These are phyloP conservation scores for Ichneumoninae sp. DNA, from an alignment of 2,888 invertebrate species.

Conservation along the genomic window DNA sequence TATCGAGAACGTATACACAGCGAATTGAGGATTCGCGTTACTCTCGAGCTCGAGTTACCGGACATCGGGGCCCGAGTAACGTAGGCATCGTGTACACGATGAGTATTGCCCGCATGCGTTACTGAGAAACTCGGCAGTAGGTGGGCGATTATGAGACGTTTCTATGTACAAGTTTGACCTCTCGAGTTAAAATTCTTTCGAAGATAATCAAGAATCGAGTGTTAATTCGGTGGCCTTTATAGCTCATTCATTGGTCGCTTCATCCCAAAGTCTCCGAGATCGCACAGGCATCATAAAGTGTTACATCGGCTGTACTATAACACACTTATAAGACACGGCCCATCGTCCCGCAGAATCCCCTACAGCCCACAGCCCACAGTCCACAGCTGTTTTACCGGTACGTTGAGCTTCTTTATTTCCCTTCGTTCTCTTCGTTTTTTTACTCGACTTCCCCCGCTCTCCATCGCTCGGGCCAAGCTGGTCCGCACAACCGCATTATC, in stretches of 20 bases:
- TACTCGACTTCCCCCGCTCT: slow-evolving; percentile 40
- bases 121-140: too few species aligned
- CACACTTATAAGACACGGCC: not conserved
- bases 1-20: not conserved
- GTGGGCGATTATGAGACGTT: too few species aligned
- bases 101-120: too few species aligned
- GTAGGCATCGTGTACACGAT: too few species aligned
- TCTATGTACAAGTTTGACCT: too few species aligned
- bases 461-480: slow-evolving; percentile 33
- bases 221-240: too few species aligned
- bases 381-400: slow-evolving; percentile 52
- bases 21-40: slow-evolving; percentile 4
- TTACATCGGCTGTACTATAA: not conserved
- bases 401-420: slow-evolving; percentile 38
- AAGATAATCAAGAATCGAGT: too few species aligned
- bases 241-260: too few species aligned
- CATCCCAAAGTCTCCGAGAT: too few species aligned
- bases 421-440: slow-evolving; percentile 20
- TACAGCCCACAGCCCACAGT: slow-evolving; percentile 38
- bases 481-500: slow-evolving; percentile 64
- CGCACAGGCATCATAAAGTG: not conserved
- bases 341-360: slow-evolving; percentile 35
- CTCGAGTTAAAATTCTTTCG: too few species aligned
- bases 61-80: not conserved
- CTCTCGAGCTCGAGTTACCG: not conserved